Percentiles rank a stretch among this genome's conserved stretches.
Conservation (phyloP, 2,113 vertebrate species). For the Nyctereutes procyonoides region DNA sequence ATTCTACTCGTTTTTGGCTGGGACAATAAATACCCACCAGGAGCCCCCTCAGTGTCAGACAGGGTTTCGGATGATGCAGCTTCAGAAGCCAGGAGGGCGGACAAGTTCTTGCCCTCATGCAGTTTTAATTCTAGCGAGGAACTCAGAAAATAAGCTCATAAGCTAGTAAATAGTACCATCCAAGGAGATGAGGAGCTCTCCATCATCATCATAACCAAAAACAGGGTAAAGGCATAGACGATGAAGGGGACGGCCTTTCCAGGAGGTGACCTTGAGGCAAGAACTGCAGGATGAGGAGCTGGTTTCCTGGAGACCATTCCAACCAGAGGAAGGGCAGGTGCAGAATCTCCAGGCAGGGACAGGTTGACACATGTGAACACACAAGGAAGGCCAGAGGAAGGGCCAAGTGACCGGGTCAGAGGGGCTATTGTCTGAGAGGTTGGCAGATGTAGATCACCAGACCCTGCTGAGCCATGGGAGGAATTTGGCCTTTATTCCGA, state of each 20-base stretch:
- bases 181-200: not conserved
- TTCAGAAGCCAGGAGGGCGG: not conserved
- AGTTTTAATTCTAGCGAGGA: not conserved
- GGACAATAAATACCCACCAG: not conserved
- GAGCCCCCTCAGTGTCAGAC: not conserved
- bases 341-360: too few species aligned
- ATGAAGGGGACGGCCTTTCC: not conserved
- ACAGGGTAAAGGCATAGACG: not conserved
- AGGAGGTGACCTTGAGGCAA: not conserved
- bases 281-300: not conserved
- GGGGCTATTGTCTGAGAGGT: not conserved
- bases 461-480: not conserved
- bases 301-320: not conserved
- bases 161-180: not conserved
- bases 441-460: not conserved
- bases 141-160: not conserved
- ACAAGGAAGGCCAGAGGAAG: not conserved
- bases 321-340: not conserved
- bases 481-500: not conserved
- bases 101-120: not conserved
- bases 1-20: not conserved
- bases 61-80: not conserved
- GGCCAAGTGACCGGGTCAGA: fast-evolving
- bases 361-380: not conserved
- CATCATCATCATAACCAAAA: too few species aligned